A percentile compares a stretch with the other conserved stretches of the same genome.
These are phyloP conservation scores for Parauchenoglanis punctatus DNA, from an alignment of 2,797 vertebrate genomes.

Conservation along the genomic window DNA sequence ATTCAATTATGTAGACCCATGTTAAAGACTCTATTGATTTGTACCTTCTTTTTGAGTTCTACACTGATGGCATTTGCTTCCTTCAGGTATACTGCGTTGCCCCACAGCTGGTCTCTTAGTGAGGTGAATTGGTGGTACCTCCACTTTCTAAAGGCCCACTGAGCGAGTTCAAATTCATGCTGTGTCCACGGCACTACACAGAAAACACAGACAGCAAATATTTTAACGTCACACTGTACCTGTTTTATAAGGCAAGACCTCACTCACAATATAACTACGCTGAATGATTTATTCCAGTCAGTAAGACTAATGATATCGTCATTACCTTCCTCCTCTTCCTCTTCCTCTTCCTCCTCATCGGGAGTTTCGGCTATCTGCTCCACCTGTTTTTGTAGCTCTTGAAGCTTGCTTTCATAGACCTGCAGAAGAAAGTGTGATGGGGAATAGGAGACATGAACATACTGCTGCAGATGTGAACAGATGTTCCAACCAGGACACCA, in stretches of 20 bases:
- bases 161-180: constrained; percentile 91
- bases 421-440: constrained; percentile 71
- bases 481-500: background rate
- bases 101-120: constrained; percentile 94
- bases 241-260: background rate
- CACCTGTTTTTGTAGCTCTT: constrained; percentile 97
- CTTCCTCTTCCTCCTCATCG: constrained; percentile 92
- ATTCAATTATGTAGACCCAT: background rate
- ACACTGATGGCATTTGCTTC: constrained; percentile 98
- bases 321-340: constrained; percentile 83
- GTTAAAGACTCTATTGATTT: background rate
- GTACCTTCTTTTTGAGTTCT: constrained; percentile 97
- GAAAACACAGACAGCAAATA: constrained; percentile 10
- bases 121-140: constrained; percentile 98
- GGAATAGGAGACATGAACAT: constrained; percentile 63
- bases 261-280: background rate
- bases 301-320: background rate
- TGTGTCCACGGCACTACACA: constrained; percentile 90
- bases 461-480: background rate
- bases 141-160: constrained; percentile 99
- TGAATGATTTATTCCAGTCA: background rate
- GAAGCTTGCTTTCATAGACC: constrained; percentile 98
- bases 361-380: constrained; percentile 92
- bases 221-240: background rate
- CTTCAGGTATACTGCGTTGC: constrained; percentile 95